Evolutionary conservation across 2,797 vertebrate species (phyloP), one percentile per base, ranked within the genome.

Genomic region (Odontamblyopus lacepedii): DNA sequence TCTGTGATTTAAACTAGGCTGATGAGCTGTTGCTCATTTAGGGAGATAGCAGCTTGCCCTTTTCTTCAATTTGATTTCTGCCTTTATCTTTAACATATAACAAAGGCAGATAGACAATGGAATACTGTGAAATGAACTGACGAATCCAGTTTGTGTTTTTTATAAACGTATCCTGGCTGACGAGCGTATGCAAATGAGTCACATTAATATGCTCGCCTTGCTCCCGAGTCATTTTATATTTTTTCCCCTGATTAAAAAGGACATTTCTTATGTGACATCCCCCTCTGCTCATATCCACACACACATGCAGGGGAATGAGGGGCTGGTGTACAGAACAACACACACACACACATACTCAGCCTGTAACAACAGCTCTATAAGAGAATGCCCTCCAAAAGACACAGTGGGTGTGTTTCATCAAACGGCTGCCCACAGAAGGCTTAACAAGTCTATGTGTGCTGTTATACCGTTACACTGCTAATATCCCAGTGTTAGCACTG

Each of bases 61-160:
- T 94, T 94, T 93, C 92, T 93, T 91, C 90, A 92, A 92, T 94
- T 94, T 93, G 91, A 94, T 94, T 93, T 91, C 91, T 85, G 92
- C 88, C 91, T 93, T 94, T 94, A 94, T 94, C 94, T 95, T 93
- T 92, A 92, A 92, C 92, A 93, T 94, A 92, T 93, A 93, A 94
- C 92, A 94, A 95, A 94, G 93, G 91, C 93, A 93, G 93, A 94
- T 90, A 94, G 93, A 94, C 93, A 94, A 94, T 93, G 90, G 92
- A 94, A 93, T 93, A 91, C 91, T 92, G 91, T 93, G 92, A 93
- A 94, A 94, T 92, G 92, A 94, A 94, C 92, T 93, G 93, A 94
- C 88, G 77, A 94, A 94, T 93, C 91, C 92, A 91, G 88, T 92
- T 93, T 93, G 90, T 93, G 91, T 87, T 86, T 91, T 88, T 85